Base-by-base conservation (phyloP, 2,113 vertebrate genomes). In the Acrocephalus arundinaceus region DNA sequence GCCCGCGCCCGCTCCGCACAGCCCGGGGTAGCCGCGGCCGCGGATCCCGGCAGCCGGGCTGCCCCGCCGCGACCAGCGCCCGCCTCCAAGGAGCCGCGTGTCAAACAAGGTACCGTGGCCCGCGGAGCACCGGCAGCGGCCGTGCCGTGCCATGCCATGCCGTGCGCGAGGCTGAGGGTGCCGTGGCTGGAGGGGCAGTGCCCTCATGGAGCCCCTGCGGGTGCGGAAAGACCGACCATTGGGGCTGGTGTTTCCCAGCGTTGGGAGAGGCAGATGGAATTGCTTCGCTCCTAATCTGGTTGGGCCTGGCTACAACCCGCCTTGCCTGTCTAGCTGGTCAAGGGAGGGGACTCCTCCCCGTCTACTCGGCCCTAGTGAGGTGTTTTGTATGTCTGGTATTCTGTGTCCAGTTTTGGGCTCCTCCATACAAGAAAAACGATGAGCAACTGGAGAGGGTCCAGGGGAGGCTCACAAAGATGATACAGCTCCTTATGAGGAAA, bases 41-140 rank as follows among this genome's bases (percentile, higher is more conserved):
- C 94, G 14, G 54, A 7, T 96, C 77, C 4, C 94, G 93, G 11
- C 43, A 97, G 97, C 93, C 98, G 98, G 55, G 97, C 96, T 1
- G 74, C 24, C 25, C 80, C 59, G n/a, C 70, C 92, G 81, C 97
- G 97, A 91, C 96, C 97, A 27, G 86, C 95, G 9, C 66, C 94
- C 12, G 94, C 92, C 8, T 97, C 52, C 55, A 97, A 96, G 91
- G 98, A 98, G 11, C 71, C 86, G 10, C 97, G 98, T 17, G 87
- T 90, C n/a, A 98, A 97, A 52, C 98, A 98, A 98, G 98, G 98
- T 98, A 97, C 6, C 4, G 10, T 18, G 28, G 10, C 23, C 18
- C 43, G 7, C 14, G 4, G 6, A 24, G 39, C 8, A 9, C 7
- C 4, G 20, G n/a, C 9, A 19, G 13, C 27, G 22, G 43, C 41